These are phyloP conservation scores for Leptinotarsa defecta DNA, from an alignment of 1,140 invertebrate genomes.

Conservation along the genomic window DNA sequence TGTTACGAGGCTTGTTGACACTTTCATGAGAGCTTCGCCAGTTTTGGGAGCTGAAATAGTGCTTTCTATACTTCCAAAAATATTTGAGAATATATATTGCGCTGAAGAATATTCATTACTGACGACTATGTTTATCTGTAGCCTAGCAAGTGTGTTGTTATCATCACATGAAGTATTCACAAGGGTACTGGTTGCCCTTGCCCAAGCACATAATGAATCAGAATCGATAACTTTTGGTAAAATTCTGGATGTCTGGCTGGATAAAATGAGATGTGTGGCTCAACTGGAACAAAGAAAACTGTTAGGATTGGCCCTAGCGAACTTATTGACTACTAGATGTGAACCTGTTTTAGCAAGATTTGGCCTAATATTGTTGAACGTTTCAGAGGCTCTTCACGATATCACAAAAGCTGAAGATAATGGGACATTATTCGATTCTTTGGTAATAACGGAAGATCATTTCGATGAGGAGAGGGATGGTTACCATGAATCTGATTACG, in stretches of 20 bases:
- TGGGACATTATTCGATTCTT: background rate
- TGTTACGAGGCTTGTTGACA: conserved; percentile 73
- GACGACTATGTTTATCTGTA: background rate
- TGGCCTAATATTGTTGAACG: background rate
- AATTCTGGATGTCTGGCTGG: background rate
- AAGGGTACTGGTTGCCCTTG: background rate
- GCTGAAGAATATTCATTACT: background rate
- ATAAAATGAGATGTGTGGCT: background rate
- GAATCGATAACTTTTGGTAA: background rate
- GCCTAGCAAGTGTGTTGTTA: conserved; percentile 65
- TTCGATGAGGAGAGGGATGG: background rate
- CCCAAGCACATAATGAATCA: background rate
- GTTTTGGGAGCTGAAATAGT: conserved; percentile 68
- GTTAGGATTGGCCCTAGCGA: background rate
- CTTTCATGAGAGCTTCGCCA: conserved; percentile 69
- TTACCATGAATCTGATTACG: background rate
- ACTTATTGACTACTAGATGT: background rate
- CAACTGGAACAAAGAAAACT: background rate
- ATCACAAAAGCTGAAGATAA: background rate
- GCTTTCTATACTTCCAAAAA: conserved; percentile 67
- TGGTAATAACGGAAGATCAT: background rate
- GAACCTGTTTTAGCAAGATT: background rate
- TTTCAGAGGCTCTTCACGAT: background rate
- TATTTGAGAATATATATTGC: conserved; percentile 58
- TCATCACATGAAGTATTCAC: background rate